These are phyloP conservation scores for Amiota minor DNA, from an alignment of 2,888 invertebrate genomes.

Conservation along the genomic window DNA sequence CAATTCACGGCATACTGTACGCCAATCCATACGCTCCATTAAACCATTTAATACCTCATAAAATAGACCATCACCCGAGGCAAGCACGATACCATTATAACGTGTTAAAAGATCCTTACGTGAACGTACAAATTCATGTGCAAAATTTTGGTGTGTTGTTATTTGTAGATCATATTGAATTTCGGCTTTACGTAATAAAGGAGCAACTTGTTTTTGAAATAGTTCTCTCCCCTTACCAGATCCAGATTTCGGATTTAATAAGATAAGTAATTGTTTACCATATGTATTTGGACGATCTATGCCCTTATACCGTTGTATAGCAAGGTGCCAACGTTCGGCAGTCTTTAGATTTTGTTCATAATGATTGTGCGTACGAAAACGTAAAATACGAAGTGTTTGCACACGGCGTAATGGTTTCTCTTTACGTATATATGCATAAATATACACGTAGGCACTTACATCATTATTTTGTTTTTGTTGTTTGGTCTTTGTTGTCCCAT, in stretches of 20 bases:
- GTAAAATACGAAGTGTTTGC: constrained; percentile 85
- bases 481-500: constrained; percentile 75
- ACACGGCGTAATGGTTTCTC: constrained; percentile 81
- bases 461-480: constrained; percentile 75
- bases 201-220: constrained; percentile 88
- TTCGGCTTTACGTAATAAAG: constrained; percentile 90
- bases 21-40: constrained; percentile 91
- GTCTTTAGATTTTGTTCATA: constrained; percentile 88
- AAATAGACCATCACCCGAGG: constrained; percentile 88
- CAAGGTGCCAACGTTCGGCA: constrained; percentile 86
- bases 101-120: constrained; percentile 77
- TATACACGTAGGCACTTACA: constrained; percentile 88
- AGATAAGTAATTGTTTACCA: constrained; percentile 77
- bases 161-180: constrained; percentile 89
- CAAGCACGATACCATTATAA: constrained; percentile 79
- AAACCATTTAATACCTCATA: constrained; percentile 93
- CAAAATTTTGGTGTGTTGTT: constrained; percentile 89
- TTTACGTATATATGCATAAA: constrained; percentile 86
- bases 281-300: constrained; percentile 70
- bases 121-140: constrained; percentile 83
- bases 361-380: constrained; percentile 87
- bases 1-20: constrained; percentile 82
- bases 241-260: constrained; percentile 96
- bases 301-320: constrained; percentile 80
- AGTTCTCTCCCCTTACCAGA: constrained; percentile 90